These are phyloP conservation scores for Amblyopsis rosae DNA, from an alignment of 2,113 vertebrate species.

Conservation along the genomic window DNA sequence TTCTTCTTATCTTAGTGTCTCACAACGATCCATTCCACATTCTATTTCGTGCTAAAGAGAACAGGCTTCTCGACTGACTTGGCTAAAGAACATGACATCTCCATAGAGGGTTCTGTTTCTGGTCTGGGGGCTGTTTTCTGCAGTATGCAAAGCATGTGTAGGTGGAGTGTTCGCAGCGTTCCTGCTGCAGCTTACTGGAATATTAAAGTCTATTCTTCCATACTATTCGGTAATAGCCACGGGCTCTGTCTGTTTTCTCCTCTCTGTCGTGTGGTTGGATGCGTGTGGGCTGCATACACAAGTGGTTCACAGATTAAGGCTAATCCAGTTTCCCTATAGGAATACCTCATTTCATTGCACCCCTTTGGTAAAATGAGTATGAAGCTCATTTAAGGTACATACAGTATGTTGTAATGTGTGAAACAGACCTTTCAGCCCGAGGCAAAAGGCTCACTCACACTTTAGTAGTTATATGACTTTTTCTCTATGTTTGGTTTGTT, in stretches of 20 bases:
- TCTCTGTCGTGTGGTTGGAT: constrained; percentile 32
- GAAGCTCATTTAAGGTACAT: constrained; percentile 35
- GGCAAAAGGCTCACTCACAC: constrained; percentile 64
- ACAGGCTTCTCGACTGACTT: not conserved
- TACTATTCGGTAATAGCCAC: constrained; percentile 37
- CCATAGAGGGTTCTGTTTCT: constrained; percentile 16
- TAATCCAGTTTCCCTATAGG: constrained; percentile 44
- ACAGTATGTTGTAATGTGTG: constrained; percentile 42
- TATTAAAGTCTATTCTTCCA: constrained; percentile 46
- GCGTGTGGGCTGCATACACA: constrained; percentile 36
- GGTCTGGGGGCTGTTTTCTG: constrained; percentile 40
- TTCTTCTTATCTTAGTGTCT: not conserved
- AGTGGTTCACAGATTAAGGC: constrained; percentile 50
- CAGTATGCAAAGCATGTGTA: constrained; percentile 60
- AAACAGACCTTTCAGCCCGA: constrained; percentile 52
- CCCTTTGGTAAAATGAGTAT: constrained; percentile 40
- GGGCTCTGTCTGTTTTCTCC: constrained; percentile 23
- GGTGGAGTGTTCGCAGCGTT: constrained; percentile 50
- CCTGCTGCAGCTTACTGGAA: constrained; percentile 45
- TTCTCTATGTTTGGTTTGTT: constrained; percentile 47
- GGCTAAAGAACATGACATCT: constrained; percentile 9
- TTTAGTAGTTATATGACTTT: constrained; percentile 42
- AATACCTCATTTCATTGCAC: not conserved
- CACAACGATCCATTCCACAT: not conserved
- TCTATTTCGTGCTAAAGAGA: not conserved